A percentile compares a stretch with the other conserved stretches of the same genome.
Evolutionary conservation across 2,888 invertebrate species (phyloP).

Genomic region (Tromatobia lineatoria): DNA sequence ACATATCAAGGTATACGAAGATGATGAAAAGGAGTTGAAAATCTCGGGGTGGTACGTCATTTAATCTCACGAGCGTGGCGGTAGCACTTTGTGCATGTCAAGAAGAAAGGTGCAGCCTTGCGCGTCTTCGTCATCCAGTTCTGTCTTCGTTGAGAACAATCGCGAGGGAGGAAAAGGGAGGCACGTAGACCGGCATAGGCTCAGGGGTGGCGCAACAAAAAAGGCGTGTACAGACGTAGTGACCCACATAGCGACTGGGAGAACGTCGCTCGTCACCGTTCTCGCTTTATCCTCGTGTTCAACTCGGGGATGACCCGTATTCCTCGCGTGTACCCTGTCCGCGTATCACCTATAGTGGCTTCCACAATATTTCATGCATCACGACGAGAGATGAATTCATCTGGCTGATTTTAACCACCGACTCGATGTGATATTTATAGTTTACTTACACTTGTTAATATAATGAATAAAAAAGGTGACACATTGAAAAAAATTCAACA

Average conservation of each 20-base stretch:
- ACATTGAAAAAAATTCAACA: too few species aligned
- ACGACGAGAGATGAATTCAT: constrained; percentile 25
- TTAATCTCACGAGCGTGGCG: constrained; percentile 18
- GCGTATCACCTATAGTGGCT: constrained; percentile 15
- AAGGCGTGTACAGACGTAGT: constrained; percentile 36
- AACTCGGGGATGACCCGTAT: constrained; percentile 28
- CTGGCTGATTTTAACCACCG: not conserved
- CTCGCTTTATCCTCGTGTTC: constrained; percentile 21
- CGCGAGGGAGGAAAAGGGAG: constrained; percentile 2
- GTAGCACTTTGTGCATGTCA: constrained; percentile 36
- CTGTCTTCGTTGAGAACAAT: constrained; percentile 29
- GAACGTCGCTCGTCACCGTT: constrained; percentile 15
- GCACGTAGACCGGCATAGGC: constrained; percentile 4
- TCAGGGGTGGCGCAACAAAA: constrained; percentile 24
- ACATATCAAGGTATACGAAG: not conserved
- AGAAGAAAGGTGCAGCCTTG: constrained; percentile 29
- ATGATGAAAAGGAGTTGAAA: constrained; percentile 12
- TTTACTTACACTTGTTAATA: too few species aligned
- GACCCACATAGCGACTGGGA: constrained; percentile 26
- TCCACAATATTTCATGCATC: constrained; percentile 9
- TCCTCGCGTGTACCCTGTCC: constrained; percentile 16
- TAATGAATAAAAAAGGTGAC: too few species aligned
- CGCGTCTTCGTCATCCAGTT: constrained; percentile 24
- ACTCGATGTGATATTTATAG: constrained; percentile 25
- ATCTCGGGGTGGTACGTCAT: constrained; percentile 24